phyloP scores from a whole-genome alignment of 2,797 vertebrate species.

The Chelidonichthys spinosus region DNA sequence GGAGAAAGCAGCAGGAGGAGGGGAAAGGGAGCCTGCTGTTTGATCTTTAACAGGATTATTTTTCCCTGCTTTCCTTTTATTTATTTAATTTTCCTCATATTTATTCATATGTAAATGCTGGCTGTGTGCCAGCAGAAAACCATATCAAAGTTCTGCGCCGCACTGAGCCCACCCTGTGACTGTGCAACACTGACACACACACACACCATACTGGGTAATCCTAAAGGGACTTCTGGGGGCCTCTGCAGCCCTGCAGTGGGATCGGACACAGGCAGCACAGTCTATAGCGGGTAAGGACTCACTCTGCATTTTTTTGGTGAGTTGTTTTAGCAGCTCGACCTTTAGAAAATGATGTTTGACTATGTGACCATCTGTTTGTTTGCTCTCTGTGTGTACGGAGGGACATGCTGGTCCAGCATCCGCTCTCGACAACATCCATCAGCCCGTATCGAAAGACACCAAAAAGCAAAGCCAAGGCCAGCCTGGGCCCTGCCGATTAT shows the following conservation, averaged over 20 bases:
- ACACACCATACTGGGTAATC: conserved; percentile 57
- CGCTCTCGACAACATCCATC: conserved; percentile 19
- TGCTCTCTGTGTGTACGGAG: conserved; percentile 30
- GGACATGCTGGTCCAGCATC: conserved; percentile 11
- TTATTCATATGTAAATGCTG: conserved; percentile 81
- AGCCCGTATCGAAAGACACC: conserved; percentile 34
- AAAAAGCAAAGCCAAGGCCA: conserved; percentile 35
- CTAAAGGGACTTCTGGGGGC: conserved; percentile 62
- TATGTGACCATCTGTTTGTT: conserved; percentile 47
- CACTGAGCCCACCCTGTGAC: conserved; percentile 60
- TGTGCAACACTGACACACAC: conserved; percentile 58
- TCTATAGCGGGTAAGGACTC: conserved; percentile 17
- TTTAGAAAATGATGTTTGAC: conserved; percentile 60
- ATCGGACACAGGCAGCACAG: conserved; percentile 29
- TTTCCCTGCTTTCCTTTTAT: conserved; percentile 79
- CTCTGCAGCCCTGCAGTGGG: conserved; percentile 42
- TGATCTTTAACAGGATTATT: conserved; percentile 86
- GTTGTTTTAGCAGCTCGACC: conserved; percentile 48
- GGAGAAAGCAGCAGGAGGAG: conserved; percentile 52
- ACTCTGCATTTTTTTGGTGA: conserved; percentile 19
- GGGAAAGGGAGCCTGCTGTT: conserved; percentile 70
- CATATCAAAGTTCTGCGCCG: conserved; percentile 54
- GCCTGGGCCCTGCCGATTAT: conserved; percentile 39
- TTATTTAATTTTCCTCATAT: conserved; percentile 81
- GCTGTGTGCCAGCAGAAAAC: conserved; percentile 61